Conservation (phyloP, 2,797 vertebrate species). For the Micromesistius poutassou region DNA sequence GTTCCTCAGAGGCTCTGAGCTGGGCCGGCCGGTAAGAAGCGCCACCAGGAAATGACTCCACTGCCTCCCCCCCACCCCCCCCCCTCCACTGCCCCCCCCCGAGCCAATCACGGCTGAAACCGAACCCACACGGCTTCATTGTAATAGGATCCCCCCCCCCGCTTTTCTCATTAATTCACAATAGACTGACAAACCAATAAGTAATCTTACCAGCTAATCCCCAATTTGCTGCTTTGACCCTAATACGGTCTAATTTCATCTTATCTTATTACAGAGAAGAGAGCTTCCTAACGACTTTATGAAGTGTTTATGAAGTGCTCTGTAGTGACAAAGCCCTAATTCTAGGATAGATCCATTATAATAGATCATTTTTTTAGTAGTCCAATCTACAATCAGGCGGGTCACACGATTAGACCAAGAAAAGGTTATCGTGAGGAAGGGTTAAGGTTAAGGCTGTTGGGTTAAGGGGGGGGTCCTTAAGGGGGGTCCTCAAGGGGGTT, state of each 20-base stretch:
- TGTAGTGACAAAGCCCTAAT: background rate
- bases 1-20: slow-evolving; percentile 91
- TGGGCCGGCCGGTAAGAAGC: slow-evolving; percentile 86
- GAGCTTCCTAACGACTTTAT: background rate
- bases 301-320: background rate
- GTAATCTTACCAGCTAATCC: background rate
- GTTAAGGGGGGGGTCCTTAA: too few relatives aligned
- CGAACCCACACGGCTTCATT: slow-evolving; percentile 3
- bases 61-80: background rate
- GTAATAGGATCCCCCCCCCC: background rate
- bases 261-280: background rate
- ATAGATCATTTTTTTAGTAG: background rate
- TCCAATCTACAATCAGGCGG: background rate
- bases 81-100: slow-evolving; percentile 1
- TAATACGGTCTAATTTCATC: background rate
- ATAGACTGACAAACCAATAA: background rate
- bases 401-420: background rate
- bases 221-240: background rate
- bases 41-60: background rate
- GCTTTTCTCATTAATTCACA: slow-evolving; percentile 12
- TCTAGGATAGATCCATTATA: background rate
- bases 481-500: background rate
- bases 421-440: background rate
- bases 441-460: background rate
- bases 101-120: slow-evolving; percentile 2